These are phyloP conservation scores for Silurus meridionalis DNA, from an alignment of 2,113 vertebrate genomes.

Conservation along the genomic window DNA sequence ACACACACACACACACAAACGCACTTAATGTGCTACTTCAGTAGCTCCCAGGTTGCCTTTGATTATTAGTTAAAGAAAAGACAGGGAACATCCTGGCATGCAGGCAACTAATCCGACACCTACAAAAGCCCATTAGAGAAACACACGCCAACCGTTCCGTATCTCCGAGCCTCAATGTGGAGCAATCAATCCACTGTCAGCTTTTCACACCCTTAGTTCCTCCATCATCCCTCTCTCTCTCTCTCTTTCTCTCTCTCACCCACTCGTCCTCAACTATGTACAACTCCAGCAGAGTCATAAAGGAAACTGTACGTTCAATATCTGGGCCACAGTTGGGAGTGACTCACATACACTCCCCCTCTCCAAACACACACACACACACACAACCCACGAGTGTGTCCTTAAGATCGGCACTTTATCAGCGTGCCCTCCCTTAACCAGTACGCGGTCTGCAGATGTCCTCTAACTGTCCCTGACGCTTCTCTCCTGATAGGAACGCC, in stretches of 20 bases:
- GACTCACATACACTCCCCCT: constrained; percentile 35
- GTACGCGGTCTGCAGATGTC: constrained; percentile 30
- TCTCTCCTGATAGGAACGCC: neutral
- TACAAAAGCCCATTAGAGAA: constrained; percentile 9
- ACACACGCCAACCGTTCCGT: neutral
- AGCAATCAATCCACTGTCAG: constrained; percentile 5
- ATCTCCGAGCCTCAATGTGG: neutral
- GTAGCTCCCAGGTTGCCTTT: neutral
- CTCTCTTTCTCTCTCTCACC: neutral
- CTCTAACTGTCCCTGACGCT: constrained; percentile 34
- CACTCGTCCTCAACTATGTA: neutral
- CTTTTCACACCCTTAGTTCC: neutral
- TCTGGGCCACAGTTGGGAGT: constrained; percentile 56
- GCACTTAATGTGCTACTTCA: neutral
- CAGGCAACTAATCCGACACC: constrained; percentile 28
- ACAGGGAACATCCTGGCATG: constrained; percentile 9
- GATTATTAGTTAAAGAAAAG: neutral
- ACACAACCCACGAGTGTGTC: constrained; percentile 42
- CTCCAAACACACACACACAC: constrained; percentile 38
- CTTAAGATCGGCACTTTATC: constrained; percentile 64
- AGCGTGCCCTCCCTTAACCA: constrained; percentile 54
- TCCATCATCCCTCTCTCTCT: neutral
- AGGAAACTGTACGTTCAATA: constrained; percentile 55
- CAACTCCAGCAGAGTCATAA: constrained; percentile 52
- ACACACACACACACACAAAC: neutral